Evolutionary conservation across 2,797 vertebrate species (phyloP), one percentile per base, ranked within the genome.

Genomic region (Nasua narica): DNA sequence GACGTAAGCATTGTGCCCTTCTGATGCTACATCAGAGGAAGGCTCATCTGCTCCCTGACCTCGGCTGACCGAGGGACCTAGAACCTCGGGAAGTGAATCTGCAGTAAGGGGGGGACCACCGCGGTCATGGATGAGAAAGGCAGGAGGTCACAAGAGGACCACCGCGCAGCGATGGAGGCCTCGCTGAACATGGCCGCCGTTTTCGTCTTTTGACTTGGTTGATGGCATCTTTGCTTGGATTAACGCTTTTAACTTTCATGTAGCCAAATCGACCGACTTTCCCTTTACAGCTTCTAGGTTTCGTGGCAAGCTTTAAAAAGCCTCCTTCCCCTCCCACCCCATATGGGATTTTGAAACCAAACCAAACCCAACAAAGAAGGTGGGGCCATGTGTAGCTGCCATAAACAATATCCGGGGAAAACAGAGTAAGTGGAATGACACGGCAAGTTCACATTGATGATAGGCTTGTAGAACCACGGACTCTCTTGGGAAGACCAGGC

Each of bases 251-350:
- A 11, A 54, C 67, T 74, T 83, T 90, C 35, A 83, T 2, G 12
- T 23, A 60, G 48, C 77, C 50, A 84, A 87, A 84, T 23, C 4
- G 23, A 70, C 69, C 56, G 46, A 29, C 43, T 23, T 76, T 52
- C 27, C 50, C 29, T 84, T 84, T 46, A 91, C 15, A 77, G 37
- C 37, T 87, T 52, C 29, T 60, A 37, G 65, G 18, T 77, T 60
- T 84, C 37, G 18, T 32, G n/a, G 46, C 27, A n/a, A 5, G n/a
- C 79, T 76, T 77, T 93, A 58, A 67, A 93, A 94, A 89, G 65
- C 83, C 37, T 43, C 25, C 32, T 54, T 54, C 52, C 52, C 52
- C 52, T 54, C 32, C 16, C 32, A 19, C 56, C 56, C 56, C 29
- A 19, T 14, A 1, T 5, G 52, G 76, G 43, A 89, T 29, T 77